Evolutionary conservation across 1,140 invertebrate genomes (phyloP).

Genomic region (Melanaphis sacchari): DNA sequence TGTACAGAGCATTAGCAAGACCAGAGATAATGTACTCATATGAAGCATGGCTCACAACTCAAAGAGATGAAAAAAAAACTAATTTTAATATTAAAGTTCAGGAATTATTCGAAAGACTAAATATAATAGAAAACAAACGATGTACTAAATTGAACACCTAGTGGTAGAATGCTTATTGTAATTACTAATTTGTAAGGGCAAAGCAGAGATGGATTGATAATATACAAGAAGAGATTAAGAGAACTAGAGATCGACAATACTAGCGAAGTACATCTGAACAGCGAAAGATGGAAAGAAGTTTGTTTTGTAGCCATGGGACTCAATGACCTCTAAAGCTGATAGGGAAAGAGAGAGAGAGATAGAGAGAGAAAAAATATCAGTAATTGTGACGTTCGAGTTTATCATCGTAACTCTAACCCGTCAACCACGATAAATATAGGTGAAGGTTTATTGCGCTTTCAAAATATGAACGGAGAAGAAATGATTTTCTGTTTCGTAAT

Average conservation of each 20-base stretch:
- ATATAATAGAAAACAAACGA: not conserved
- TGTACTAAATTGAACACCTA: not conserved
- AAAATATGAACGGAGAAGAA: no score
- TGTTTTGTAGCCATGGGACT: not conserved
- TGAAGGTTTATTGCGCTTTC: no score
- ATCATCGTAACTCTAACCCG: no score
- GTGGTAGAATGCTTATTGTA: not conserved
- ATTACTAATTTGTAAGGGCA: no score
- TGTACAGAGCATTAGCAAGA: not conserved
- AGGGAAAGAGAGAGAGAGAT: no score
- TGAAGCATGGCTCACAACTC: not conserved
- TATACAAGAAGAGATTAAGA: not conserved
- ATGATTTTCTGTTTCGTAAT: no score
- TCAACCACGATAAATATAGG: no score
- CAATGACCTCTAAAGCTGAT: no score
- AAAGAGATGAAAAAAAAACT: not conserved
- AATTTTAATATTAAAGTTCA: not conserved
- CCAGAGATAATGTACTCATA: not conserved
- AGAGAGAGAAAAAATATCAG: no score
- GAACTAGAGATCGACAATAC: not conserved
- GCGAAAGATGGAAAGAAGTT: no score
- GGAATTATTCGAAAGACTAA: not conserved
- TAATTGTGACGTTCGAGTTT: no score
- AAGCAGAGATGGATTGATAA: constrained; percentile 10
- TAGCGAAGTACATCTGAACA: not conserved